Conservation (phyloP, 2,797 vertebrate species). For the Cirrhinus mrigala region DNA sequence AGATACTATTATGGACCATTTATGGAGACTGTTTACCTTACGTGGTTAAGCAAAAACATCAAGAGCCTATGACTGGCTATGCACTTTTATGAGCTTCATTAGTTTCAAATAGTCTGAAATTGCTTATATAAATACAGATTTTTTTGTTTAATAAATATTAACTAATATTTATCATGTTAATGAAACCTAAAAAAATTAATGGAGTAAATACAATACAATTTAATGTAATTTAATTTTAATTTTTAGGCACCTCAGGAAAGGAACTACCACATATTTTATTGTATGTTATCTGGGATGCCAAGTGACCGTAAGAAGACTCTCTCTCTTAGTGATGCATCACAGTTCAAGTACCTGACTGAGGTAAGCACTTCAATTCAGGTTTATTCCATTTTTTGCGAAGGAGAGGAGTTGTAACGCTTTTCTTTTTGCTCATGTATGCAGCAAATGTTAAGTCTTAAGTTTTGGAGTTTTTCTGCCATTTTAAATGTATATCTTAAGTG, state of each 20-base stretch:
- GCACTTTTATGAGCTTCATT: background rate
- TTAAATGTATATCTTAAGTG: background rate
- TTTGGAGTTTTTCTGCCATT: background rate
- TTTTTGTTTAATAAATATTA: background rate
- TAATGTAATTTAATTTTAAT: background rate
- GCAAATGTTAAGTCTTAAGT: background rate
- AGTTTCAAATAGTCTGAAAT: background rate
- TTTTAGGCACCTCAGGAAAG: conserved; percentile 86
- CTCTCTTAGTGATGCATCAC: conserved; percentile 79
- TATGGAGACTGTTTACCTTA: background rate
- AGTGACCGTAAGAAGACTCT: conserved; percentile 84
- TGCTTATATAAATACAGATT: background rate
- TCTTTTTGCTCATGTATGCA: background rate
- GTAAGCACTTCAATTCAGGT: conserved; percentile 64
- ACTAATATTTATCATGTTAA: background rate
- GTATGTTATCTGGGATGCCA: conserved; percentile 88
- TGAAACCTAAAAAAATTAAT: background rate
- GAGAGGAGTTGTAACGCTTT: background rate
- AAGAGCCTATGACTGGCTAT: background rate
- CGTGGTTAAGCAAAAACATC: background rate
- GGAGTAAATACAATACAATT: background rate
- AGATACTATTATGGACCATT: no score
- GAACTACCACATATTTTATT: conserved; percentile 97
- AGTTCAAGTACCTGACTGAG: conserved; percentile 89
- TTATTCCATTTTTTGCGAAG: no score